phyloP scores from a whole-genome alignment of 2,888 invertebrate species.

The Pardosa pseudoannulata region DNA sequence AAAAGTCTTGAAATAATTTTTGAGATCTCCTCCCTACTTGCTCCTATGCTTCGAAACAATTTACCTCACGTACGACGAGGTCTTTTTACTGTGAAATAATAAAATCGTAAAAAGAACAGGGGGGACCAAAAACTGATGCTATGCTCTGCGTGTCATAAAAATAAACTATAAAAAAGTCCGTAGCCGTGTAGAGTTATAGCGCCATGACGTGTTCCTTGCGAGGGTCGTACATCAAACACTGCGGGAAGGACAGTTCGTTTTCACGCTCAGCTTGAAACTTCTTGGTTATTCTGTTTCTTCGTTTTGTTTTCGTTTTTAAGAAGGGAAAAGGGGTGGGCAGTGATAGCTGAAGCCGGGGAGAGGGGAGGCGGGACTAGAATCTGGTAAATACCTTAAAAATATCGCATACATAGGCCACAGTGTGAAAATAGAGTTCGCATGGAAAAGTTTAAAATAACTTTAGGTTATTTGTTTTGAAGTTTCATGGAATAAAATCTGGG shows the following conservation, averaged over 20 bases:
- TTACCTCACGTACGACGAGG: constrained; percentile 64
- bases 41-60: constrained; percentile 32
- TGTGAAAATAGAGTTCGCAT: constrained; percentile 3
- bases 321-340: background rate
- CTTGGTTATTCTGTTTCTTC: background rate
- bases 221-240: constrained; percentile 31
- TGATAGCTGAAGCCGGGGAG: too few species aligned
- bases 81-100: constrained; percentile 53
- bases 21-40: background rate
- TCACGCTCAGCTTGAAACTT: constrained; percentile 2
- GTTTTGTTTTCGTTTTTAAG: background rate
- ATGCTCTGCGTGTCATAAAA: constrained; percentile 37
- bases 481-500: background rate
- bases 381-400: constrained; percentile 12
- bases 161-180: constrained; percentile 29
- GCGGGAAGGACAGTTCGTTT: constrained; percentile 2
- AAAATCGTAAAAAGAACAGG: constrained; percentile 42
- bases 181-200: constrained; percentile 39
- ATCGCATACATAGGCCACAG: background rate
- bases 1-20: constrained; percentile 11
- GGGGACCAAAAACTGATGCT: background rate
- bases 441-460: constrained; percentile 6
- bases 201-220: constrained; percentile 44
- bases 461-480: constrained; percentile 16
- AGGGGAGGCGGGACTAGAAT: background rate